Base-by-base conservation (phyloP, 2,797 vertebrate species). In the Simalia tracyae region DNA sequence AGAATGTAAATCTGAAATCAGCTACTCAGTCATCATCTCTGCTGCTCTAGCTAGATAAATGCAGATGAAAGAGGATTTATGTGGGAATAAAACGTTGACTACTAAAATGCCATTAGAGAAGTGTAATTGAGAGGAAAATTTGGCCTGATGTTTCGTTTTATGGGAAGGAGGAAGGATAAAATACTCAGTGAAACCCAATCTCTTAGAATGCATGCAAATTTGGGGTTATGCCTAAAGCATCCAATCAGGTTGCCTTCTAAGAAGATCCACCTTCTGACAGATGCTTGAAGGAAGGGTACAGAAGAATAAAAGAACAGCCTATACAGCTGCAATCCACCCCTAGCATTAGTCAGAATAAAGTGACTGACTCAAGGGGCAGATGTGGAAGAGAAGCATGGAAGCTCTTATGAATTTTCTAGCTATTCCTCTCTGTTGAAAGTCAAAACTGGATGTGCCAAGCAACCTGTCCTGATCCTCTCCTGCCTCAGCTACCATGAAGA, bases 1-100 rank as follows among this genome's bases (percentile, higher is more conserved):
- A 91, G 95, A 90, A 86, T 94, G 93, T 94, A 96, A 97, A 95
- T 95, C 93, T 94, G 94, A 94, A 93, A 96, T 95, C 95, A 97
- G 90, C 94, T 96, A 92, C 90, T 93, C 85, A 92, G 93, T 61
- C 92, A 92, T 95, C 95, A 87, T 42, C 89, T 93, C 84, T 8
- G 22, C 85, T 84, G 15, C 93, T 93, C 95, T 86, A 92, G 89
- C 95, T 86, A 92, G 89, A 93, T 93, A 94, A 94, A 94, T 94
- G 94, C 90, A 86, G 95, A 85, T 14, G 2, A 72, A 92, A 93
- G 63, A 88, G 42, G 93, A 95, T 59, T 86, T 59, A 31, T 86
- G 94, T 93, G 89, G 93, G 93, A 94, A 95, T 96, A 95, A 95
- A 96, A 91, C 0, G 91, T 94, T 87, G 85, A 90, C 66, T 91